Percentiles rank a stretch among this genome's conserved stretches.
These are phyloP conservation scores for Calameuta pallipes DNA, from an alignment of 2,888 invertebrate genomes.

Conservation along the genomic window DNA sequence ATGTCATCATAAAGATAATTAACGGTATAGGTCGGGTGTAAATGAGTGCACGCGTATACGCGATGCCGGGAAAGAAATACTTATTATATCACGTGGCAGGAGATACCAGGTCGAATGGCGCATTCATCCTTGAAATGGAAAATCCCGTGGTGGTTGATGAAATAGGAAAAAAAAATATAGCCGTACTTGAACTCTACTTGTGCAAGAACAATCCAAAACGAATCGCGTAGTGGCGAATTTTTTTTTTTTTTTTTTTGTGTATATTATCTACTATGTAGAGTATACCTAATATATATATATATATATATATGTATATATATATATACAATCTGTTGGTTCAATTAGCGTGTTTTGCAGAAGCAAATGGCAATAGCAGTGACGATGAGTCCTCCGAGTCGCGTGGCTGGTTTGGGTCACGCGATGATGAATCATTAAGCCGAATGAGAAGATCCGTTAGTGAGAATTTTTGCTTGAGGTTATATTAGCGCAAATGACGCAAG, in stretches of 20 bases:
- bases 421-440: background rate
- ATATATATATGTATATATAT: background rate
- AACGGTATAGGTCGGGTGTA: background rate
- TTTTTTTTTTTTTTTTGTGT: background rate
- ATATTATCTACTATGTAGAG: background rate
- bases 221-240: background rate
- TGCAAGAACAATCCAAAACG: background rate
- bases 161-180: background rate
- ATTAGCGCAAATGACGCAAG: background rate
- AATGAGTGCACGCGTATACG: background rate
- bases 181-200: background rate
- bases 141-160: background rate
- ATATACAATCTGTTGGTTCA: background rate
- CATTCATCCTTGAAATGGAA: background rate
- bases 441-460: background rate
- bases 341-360: background rate
- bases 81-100: background rate
- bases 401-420: background rate
- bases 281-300: background rate
- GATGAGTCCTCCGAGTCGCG: background rate
- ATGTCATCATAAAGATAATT: background rate
- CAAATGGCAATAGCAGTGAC: background rate
- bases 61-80: background rate
- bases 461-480: background rate
- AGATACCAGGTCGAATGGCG: background rate